Conservation (phyloP, 53 echinoderm and acorn worm genomes). For the Stichopus horrens region DNA sequence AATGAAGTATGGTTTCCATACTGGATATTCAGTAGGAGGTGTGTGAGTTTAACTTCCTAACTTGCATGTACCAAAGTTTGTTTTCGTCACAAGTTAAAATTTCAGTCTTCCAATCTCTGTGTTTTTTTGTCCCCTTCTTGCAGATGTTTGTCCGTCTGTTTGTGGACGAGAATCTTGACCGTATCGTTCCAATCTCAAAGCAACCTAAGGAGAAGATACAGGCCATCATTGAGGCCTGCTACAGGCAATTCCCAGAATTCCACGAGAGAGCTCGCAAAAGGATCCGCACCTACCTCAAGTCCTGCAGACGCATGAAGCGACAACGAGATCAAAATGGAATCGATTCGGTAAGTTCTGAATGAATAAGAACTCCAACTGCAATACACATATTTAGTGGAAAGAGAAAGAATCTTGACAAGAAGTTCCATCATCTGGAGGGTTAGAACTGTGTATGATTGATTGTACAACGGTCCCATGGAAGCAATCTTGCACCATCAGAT, state of each 20-base stretch:
- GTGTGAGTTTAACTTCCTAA: no score
- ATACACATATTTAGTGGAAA: not conserved
- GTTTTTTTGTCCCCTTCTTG: not conserved
- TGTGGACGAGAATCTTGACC: constrained; percentile 96
- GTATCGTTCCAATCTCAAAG: constrained; percentile 98
- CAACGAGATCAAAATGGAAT: constrained; percentile 95
- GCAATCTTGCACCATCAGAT: not conserved
- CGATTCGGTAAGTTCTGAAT: constrained; percentile 75
- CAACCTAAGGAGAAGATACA: constrained; percentile 99
- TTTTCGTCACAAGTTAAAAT: no score
- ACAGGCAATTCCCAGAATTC: constrained; percentile 97
- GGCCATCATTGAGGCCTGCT: constrained; percentile 97
- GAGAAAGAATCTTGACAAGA: not conserved
- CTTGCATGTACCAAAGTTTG: no score
- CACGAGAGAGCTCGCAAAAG: constrained; percentile 96
- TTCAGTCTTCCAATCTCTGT: not conserved
- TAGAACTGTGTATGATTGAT: no score
- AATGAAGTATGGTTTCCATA: no score
- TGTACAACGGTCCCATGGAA: no score
- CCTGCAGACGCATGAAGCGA: constrained; percentile 97
- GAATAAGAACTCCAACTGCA: not conserved
- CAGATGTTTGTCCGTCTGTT: constrained; percentile 98
- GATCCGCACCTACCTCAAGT: constrained; percentile 99
- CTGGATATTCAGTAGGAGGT: no score
- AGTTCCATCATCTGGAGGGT: no score